Percentiles rank a stretch among this genome's conserved stretches.
These are phyloP conservation scores for Axis porcinus DNA, from an alignment of 2,113 vertebrate genomes.

Conservation along the genomic window DNA sequence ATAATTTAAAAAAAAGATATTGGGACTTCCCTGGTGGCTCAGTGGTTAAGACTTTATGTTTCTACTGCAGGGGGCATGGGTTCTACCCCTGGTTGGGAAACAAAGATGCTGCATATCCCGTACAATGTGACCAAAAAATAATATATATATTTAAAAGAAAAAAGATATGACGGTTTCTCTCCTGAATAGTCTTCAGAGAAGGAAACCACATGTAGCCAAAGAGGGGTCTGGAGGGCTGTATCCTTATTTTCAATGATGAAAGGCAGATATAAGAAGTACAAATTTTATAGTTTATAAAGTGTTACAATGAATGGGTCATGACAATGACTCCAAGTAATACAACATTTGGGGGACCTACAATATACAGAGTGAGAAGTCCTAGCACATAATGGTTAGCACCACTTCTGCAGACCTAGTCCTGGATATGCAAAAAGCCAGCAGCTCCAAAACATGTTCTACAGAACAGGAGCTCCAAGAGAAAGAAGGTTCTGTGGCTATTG, in stretches of 20 bases:
- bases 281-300: background rate
- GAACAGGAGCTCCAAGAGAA: background rate
- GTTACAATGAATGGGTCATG: background rate
- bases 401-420: background rate
- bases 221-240: background rate
- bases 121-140: background rate
- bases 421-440: background rate
- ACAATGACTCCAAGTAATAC: background rate
- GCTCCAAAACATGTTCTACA: fast-evolving
- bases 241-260: background rate
- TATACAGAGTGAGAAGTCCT: background rate
- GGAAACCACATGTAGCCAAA: background rate
- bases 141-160: background rate
- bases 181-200: background rate
- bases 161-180: background rate
- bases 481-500: background rate
- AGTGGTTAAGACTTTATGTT: background rate
- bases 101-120: background rate
- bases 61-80: background rate
- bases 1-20: slow-evolving; percentile 58
- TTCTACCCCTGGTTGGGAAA: background rate
- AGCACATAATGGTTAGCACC: background rate
- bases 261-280: background rate
- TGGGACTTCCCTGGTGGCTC: background rate
- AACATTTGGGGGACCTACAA: background rate